phyloP scores from a whole-genome alignment of 23 tunicate genomes.

The Styela plicata region DNA sequence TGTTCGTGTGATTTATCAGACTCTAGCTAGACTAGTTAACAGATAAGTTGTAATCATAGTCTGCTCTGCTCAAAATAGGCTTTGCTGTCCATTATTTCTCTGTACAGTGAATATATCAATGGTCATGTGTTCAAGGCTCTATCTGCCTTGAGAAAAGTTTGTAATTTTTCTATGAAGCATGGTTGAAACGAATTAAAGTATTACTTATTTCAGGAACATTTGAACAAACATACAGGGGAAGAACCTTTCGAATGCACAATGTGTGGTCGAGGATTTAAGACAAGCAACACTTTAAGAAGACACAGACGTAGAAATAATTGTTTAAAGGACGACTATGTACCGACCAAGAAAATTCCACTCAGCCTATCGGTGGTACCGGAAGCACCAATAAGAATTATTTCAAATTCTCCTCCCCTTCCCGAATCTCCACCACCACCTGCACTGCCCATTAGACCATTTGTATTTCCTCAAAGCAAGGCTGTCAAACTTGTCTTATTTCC shows the following conservation, averaged over 20 bases:
- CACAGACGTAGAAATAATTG: constrained; percentile 47
- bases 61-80: no score
- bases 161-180: no score
- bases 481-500: constrained; percentile 9
- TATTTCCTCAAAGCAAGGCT: not conserved
- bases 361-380: not conserved
- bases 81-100: no score
- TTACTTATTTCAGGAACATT: no score
- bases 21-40: no score
- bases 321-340: not conserved
- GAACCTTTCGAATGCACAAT: constrained; percentile 56
- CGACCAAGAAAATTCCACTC: not conserved
- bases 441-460: not conserved
- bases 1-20: no score
- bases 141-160: no score
- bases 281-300: constrained; percentile 61
- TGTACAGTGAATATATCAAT: no score
- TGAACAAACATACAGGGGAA: constrained; percentile 60
- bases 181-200: no score
- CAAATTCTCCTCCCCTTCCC: not conserved
- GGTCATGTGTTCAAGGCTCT: no score
- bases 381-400: not conserved
- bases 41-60: no score
- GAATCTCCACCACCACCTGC: constrained; percentile 6
- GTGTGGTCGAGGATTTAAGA: constrained; percentile 55